phyloP scores from a whole-genome alignment of 2,888 invertebrate genomes.

The Onthophagus sagittarius region DNA sequence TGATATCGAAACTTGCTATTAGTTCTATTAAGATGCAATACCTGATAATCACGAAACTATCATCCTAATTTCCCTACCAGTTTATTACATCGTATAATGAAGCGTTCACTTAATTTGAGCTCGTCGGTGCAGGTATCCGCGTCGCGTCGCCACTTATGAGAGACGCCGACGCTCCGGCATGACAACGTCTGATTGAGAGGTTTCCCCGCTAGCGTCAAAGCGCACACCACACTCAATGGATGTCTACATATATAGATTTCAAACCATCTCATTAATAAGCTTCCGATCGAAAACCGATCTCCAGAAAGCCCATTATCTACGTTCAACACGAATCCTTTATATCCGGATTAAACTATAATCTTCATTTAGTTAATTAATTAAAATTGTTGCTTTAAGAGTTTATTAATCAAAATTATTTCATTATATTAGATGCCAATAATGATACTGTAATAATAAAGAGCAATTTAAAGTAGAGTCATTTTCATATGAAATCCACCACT shows the following conservation, averaged over 20 bases:
- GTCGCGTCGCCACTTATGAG: not conserved
- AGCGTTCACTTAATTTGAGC: not conserved
- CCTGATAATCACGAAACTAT: conserved; percentile 9
- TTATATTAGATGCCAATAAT: too few species aligned
- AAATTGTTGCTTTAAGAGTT: not conserved
- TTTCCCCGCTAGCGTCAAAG: not conserved
- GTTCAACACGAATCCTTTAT: not conserved
- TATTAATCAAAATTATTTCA: not conserved
- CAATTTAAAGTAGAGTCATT: too few species aligned
- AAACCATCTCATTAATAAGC: not conserved
- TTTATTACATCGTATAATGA: conserved; percentile 4
- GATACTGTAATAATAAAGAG: too few species aligned
- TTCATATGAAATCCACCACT: too few species aligned
- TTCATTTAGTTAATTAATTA: not conserved
- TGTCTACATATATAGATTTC: not conserved
- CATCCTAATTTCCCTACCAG: conserved; percentile 1
- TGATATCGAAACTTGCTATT: not conserved
- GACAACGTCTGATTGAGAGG: not conserved
- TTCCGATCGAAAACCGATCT: not conserved
- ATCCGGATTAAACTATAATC: not conserved
- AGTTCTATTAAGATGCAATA: conserved; percentile 7
- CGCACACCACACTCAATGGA: not conserved
- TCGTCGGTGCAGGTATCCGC: not conserved
- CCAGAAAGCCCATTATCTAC: not conserved
- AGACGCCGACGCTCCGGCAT: not conserved